These are phyloP conservation scores for Laticauda colubrina DNA, from an alignment of 2,113 vertebrate genomes.

Conservation along the genomic window DNA sequence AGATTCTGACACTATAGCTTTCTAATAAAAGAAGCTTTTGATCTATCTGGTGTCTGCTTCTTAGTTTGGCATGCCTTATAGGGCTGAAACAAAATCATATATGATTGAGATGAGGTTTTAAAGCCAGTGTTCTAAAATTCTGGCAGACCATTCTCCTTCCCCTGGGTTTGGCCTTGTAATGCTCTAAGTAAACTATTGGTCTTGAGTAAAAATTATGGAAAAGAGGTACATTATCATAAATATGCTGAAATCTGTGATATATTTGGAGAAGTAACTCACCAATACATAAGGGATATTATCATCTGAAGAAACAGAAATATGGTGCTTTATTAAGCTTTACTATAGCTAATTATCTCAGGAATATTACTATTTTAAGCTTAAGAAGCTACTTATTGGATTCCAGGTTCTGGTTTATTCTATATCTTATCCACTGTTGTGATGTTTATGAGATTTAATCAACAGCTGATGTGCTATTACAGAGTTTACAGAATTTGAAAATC, in stretches of 20 bases:
- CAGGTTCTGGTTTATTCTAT: not conserved
- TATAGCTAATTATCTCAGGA: not conserved
- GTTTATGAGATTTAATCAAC: not conserved
- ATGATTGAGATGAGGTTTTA: not conserved
- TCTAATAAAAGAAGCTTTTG: not conserved
- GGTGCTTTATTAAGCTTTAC: not conserved
- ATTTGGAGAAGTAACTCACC: not conserved
- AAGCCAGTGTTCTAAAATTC: not conserved
- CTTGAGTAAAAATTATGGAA: not conserved
- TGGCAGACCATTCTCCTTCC: not conserved
- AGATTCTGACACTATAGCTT: not conserved
- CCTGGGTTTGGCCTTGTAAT: not conserved
- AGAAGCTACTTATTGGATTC: not conserved
- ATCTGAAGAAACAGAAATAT: not conserved
- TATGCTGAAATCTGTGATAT: not conserved
- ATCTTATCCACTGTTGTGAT: not conserved
- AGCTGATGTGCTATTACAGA: not conserved
- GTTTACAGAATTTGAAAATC: not conserved
- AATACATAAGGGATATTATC: not conserved
- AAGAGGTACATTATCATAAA: not conserved
- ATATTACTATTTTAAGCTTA: not conserved
- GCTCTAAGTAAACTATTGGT: not conserved
- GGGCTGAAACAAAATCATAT: not conserved
- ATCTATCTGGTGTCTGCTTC: not conserved
- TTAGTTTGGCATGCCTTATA: not conserved